phyloP scores from a whole-genome alignment of 1,140 invertebrate species.

The Papilio polytes region DNA sequence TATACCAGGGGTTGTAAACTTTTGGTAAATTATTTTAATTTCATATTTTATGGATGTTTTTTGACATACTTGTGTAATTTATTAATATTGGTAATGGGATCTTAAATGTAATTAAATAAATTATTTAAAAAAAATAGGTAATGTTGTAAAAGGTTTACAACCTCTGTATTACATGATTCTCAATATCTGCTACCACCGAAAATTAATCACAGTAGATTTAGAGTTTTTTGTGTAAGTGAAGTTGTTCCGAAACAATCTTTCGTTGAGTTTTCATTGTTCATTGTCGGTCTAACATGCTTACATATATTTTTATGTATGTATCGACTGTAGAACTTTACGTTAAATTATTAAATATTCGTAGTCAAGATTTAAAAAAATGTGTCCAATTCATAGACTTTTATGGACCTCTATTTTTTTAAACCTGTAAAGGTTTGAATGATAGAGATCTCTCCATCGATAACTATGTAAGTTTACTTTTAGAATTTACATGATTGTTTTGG shows the following conservation, averaged over 20 bases:
- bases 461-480: background rate
- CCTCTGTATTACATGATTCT: background rate
- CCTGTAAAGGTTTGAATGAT: background rate
- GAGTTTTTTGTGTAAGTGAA: background rate
- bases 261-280: no score
- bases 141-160: background rate
- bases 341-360: no score
- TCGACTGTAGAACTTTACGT: no score
- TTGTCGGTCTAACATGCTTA: no score
- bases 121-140: background rate
- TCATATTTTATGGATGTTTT: background rate
- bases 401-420: background rate
- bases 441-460: background rate
- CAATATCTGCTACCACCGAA: constrained; percentile 25
- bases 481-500: background rate
- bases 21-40: background rate
- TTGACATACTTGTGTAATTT: background rate
- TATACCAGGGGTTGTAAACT: background rate
- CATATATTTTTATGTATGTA: no score
- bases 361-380: no score
- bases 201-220: constrained; percentile 15
- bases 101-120: background rate
- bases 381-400: no score
- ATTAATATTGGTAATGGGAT: background rate
- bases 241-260: constrained; percentile 1